These are phyloP conservation scores for Rapana venosa DNA, from an alignment of 2,888 invertebrate genomes.

Conservation along the genomic window DNA sequence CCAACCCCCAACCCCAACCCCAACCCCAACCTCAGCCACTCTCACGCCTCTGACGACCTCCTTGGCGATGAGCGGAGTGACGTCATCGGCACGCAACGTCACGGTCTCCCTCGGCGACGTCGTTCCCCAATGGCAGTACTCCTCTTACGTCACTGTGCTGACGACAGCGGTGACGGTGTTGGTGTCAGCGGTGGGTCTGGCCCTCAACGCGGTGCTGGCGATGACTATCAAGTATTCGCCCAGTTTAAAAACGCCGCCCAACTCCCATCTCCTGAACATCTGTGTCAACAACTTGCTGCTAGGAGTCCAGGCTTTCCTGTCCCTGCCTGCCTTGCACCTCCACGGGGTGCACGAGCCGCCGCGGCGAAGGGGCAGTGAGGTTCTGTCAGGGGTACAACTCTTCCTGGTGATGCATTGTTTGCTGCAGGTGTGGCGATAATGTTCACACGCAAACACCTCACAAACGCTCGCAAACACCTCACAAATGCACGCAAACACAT, in stretches of 20 bases:
- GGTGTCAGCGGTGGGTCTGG: slow-evolving; percentile 47
- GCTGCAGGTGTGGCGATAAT: slow-evolving; percentile 44
- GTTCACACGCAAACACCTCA: background rate
- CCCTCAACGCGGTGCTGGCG: slow-evolving; percentile 61
- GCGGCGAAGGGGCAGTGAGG: slow-evolving; percentile 44
- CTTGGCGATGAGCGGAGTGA: slow-evolving; percentile 1
- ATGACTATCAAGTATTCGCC: slow-evolving; percentile 70
- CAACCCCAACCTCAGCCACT: background rate
- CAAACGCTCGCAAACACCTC: too few relatives aligned
- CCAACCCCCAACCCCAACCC: too few relatives aligned
- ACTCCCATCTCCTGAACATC: slow-evolving; percentile 73
- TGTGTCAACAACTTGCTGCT: slow-evolving; percentile 70
- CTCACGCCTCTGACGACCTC: background rate
- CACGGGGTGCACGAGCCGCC: slow-evolving; percentile 46
- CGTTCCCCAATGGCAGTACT: slow-evolving; percentile 29
- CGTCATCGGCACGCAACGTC: background rate
- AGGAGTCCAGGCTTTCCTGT: slow-evolving; percentile 64
- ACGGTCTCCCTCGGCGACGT: background rate
- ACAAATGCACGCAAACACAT: too few relatives aligned
- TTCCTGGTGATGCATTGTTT: slow-evolving; percentile 67
- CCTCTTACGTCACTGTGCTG: slow-evolving; percentile 34
- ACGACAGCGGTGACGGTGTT: slow-evolving; percentile 41
- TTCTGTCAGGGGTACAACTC: slow-evolving; percentile 66
- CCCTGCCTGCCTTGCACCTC: slow-evolving; percentile 59
- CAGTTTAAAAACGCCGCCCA: slow-evolving; percentile 73